Evolutionary conservation across 2,888 invertebrate genomes (phyloP).

Genomic region (Chouioia cunea): DNA sequence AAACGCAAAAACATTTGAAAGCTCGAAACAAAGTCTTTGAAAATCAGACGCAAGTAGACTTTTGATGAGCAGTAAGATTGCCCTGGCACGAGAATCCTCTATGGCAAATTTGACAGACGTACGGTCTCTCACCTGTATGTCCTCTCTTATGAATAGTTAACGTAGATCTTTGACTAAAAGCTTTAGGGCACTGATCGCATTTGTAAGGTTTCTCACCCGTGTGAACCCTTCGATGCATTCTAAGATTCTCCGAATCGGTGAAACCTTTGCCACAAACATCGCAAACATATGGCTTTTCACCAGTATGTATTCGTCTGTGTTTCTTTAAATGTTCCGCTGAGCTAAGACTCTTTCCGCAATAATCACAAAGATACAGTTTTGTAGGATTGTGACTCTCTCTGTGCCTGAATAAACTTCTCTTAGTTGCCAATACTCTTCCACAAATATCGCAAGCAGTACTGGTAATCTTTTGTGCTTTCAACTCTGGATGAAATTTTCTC

Average conservation of each 20-base stretch:
- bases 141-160: slow-evolving; percentile 70
- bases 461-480: slow-evolving; percentile 51
- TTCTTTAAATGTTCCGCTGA: slow-evolving; percentile 69
- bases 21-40: too few relatives aligned
- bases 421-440: slow-evolving; percentile 63
- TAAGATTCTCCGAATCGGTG: slow-evolving; percentile 67
- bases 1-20: too few relatives aligned
- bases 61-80: slow-evolving; percentile 68
- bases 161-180: slow-evolving; percentile 71
- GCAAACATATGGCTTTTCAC: slow-evolving; percentile 71
- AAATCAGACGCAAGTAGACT: slow-evolving; percentile 63
- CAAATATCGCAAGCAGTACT: slow-evolving; percentile 61
- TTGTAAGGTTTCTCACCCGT: slow-evolving; percentile 71
- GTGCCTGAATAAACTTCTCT: slow-evolving; percentile 63
- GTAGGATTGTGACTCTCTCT: slow-evolving; percentile 66
- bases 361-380: slow-evolving; percentile 69
- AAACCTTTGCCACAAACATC: slow-evolving; percentile 70
- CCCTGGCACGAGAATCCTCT: slow-evolving; percentile 69
- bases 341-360: slow-evolving; percentile 71
- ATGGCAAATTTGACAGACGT: slow-evolving; percentile 67
- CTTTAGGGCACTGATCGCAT: slow-evolving; percentile 70
- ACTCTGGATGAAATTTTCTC: slow-evolving; percentile 62
- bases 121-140: slow-evolving; percentile 69
- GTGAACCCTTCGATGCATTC: slow-evolving; percentile 69
- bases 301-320: slow-evolving; percentile 70